Evolutionary conservation across 2,888 invertebrate genomes (phyloP).

Genomic region (Apoderus coryli): DNA sequence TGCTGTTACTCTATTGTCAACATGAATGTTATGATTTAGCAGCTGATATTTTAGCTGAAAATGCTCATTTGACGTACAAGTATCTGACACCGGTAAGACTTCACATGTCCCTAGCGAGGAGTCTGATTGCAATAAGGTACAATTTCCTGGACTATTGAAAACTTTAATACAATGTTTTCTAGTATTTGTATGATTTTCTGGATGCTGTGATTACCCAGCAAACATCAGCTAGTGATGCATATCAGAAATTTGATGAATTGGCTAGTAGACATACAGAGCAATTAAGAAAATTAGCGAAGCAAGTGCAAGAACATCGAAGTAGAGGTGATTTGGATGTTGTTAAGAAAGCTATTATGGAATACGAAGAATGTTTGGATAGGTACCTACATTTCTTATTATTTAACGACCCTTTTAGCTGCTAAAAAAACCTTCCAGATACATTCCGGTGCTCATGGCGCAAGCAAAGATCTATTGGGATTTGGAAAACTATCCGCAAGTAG

Average conservation of each 20-base stretch:
- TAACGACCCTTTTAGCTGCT: too few species aligned
- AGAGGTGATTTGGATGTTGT: slow-evolving; percentile 74
- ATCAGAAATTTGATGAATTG: slow-evolving; percentile 88
- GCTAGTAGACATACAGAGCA: slow-evolving; percentile 83
- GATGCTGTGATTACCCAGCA: slow-evolving; percentile 96
- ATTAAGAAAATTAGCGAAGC: slow-evolving; percentile 80
- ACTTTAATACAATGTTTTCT: neutral
- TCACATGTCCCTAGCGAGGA: neutral
- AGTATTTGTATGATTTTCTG: slow-evolving; percentile 82
- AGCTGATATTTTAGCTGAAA: slow-evolving; percentile 95
- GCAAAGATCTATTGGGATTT: slow-evolving; percentile 98
- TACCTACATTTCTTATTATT: slow-evolving; percentile 7
- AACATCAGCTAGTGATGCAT: slow-evolving; percentile 91
- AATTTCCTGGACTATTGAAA: too few species aligned
- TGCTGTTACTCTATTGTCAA: slow-evolving; percentile 87
- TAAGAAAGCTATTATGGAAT: slow-evolving; percentile 63
- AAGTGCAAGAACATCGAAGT: slow-evolving; percentile 82
- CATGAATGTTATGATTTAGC: slow-evolving; percentile 96
- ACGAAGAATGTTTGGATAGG: slow-evolving; percentile 27
- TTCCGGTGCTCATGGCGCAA: slow-evolving; percentile 98
- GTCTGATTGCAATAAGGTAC: too few species aligned
- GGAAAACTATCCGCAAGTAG: slow-evolving; percentile 90
- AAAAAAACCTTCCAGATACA: slow-evolving; percentile 55
- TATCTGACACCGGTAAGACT: slow-evolving; percentile 68
- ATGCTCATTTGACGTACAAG: slow-evolving; percentile 91